phyloP scores from a whole-genome alignment of 2,888 invertebrate genomes.

The Petrolisthes manimaculis region DNA sequence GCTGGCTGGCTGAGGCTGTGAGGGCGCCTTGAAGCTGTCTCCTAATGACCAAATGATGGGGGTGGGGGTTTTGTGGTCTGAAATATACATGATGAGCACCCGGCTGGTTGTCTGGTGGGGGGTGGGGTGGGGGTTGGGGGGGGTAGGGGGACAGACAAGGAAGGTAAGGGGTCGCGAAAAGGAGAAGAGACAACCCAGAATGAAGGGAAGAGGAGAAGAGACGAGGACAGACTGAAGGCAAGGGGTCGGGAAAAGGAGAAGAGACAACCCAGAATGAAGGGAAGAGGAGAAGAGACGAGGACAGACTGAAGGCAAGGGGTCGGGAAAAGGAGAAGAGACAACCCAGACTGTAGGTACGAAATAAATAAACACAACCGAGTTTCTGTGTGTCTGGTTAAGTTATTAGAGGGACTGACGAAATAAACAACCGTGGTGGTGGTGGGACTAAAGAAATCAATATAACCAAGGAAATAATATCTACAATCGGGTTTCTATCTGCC shows the following conservation, averaged over 20 bases:
- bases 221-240: not conserved
- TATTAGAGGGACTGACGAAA: too few relatives aligned
- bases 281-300: not conserved
- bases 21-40: constrained; percentile 28
- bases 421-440: too few relatives aligned
- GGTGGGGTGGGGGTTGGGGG: not conserved
- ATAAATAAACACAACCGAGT: too few relatives aligned
- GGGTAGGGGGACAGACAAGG: not conserved
- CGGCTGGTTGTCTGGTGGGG: not conserved
- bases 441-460: too few relatives aligned
- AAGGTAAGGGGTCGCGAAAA: not conserved
- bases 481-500: too few relatives aligned
- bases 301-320: not conserved
- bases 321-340: too few relatives aligned
- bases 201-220: not conserved
- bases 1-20: not conserved
- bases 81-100: constrained; percentile 34
- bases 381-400: too few relatives aligned
- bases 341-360: too few relatives aligned
- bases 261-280: not conserved
- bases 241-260: not conserved
- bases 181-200: not conserved
- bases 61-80: constrained; percentile 17
- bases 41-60: constrained; percentile 45
- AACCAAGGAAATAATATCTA: too few relatives aligned